Conservation (phyloP, 2,113 vertebrate genomes). For the Cyphomyrus discorhynchus region DNA sequence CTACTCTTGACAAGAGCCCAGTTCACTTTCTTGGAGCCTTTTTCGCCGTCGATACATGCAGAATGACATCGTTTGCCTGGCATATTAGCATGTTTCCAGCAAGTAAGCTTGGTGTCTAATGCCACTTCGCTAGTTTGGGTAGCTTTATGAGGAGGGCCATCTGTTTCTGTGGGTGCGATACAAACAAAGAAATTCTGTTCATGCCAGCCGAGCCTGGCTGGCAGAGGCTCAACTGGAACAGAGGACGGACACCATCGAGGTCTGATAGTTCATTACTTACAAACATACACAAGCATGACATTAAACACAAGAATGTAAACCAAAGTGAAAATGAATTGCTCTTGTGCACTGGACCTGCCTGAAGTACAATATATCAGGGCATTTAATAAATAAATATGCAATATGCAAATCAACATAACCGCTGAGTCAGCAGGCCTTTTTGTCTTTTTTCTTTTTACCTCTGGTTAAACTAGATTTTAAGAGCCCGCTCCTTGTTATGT, state of each 20-base stretch:
- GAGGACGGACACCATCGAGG: background rate
- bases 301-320: background rate
- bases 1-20: background rate
- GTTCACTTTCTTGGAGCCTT: background rate
- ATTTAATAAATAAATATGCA: background rate
- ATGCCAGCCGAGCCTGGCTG: background rate
- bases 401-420: background rate
- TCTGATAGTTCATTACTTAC: background rate
- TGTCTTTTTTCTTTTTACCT: background rate
- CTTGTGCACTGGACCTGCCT: background rate
- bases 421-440: background rate
- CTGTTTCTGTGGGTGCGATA: slow-evolving; percentile 2
- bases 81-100: background rate
- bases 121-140: background rate
- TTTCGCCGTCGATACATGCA: background rate
- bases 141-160: background rate
- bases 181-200: slow-evolving; percentile 3
- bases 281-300: background rate
- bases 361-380: background rate
- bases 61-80: background rate
- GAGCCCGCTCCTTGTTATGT: background rate
- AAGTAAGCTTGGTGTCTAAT: background rate
- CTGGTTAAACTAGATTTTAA: background rate
- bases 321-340: background rate
- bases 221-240: background rate